Evolutionary conservation across 2,113 vertebrate species (phyloP).

Genomic region (Poecile atricapillus): DNA sequence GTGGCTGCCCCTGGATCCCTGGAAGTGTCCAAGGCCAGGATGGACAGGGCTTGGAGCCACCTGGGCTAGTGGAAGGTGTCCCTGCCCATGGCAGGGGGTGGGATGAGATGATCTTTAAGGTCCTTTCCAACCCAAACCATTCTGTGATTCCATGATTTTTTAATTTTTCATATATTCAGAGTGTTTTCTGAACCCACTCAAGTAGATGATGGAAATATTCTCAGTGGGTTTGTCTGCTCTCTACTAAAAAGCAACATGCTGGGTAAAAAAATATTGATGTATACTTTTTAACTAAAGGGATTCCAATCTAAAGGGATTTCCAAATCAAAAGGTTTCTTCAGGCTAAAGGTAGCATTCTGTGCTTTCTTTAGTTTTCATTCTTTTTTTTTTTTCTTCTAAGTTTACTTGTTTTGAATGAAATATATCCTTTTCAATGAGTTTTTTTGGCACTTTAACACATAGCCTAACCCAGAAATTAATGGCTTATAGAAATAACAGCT

Average conservation of each 20-base stretch:
- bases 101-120: neutral
- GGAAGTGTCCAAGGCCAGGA: neutral
- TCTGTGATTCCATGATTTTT: neutral
- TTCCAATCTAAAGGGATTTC: neutral
- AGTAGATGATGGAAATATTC: neutral
- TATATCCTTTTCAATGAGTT: neutral
- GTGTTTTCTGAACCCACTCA: neutral
- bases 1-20: neutral
- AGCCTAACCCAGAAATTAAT: neutral
- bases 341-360: neutral
- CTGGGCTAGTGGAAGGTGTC: fast-evolving
- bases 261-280: neutral
- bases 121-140: neutral
- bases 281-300: neutral
- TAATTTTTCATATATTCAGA: neutral
- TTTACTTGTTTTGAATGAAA: constrained; percentile 2
- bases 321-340: neutral
- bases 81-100: neutral
- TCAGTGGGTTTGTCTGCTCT: neutral
- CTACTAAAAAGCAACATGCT: neutral
- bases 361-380: neutral
- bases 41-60: fast-evolving
- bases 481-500: constrained; percentile 7
- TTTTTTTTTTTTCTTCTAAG: neutral
- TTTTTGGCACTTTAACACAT: constrained; percentile 8